phyloP scores from a whole-genome alignment of 2,888 invertebrate genomes.

The Lasius platythorax region DNA sequence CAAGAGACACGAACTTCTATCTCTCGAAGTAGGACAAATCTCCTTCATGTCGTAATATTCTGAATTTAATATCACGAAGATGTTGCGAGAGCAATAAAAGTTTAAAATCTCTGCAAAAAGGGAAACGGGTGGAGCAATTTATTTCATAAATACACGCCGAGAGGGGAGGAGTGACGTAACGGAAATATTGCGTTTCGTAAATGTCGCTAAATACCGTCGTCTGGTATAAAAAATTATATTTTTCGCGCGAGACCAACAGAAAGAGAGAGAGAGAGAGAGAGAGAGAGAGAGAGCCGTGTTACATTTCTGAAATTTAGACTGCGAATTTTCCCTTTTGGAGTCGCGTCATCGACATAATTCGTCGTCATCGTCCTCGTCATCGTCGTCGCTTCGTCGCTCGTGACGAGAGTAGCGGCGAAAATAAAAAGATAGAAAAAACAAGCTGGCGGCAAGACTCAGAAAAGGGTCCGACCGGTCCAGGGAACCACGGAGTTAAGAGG shows the following conservation, averaged over 20 bases:
- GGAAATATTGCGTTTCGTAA: slow-evolving; percentile 42
- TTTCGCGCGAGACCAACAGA: slow-evolving; percentile 12
- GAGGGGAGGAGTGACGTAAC: slow-evolving; percentile 54
- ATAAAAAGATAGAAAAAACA: slow-evolving; percentile 36
- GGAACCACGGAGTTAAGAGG: slow-evolving; percentile 25
- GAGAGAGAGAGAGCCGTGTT: too few relatives aligned
- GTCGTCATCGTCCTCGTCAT: not conserved
- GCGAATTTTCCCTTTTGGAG: slow-evolving; percentile 1
- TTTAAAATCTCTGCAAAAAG: slow-evolving; percentile 25
- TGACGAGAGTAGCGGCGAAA: not conserved
- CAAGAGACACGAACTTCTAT: slow-evolving; percentile 2
- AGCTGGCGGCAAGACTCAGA: slow-evolving; percentile 16
- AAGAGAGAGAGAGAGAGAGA: too few relatives aligned
- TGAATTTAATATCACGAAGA: slow-evolving; percentile 44
- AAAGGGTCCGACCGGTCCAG: not conserved
- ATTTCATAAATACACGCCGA: slow-evolving; percentile 25
- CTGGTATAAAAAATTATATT: slow-evolving; percentile 29
- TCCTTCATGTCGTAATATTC: slow-evolving; percentile 10
- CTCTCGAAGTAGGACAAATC: slow-evolving; percentile 6
- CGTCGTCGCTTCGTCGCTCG: not conserved
- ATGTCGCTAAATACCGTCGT: slow-evolving; percentile 22
- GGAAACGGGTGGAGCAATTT: slow-evolving; percentile 11
- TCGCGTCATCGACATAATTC: not conserved
- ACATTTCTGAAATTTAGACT: slow-evolving; percentile 16
- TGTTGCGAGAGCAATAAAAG: slow-evolving; percentile 16